Conservation (phyloP, 2,797 vertebrate species). For the Jordanella pulchra region DNA sequence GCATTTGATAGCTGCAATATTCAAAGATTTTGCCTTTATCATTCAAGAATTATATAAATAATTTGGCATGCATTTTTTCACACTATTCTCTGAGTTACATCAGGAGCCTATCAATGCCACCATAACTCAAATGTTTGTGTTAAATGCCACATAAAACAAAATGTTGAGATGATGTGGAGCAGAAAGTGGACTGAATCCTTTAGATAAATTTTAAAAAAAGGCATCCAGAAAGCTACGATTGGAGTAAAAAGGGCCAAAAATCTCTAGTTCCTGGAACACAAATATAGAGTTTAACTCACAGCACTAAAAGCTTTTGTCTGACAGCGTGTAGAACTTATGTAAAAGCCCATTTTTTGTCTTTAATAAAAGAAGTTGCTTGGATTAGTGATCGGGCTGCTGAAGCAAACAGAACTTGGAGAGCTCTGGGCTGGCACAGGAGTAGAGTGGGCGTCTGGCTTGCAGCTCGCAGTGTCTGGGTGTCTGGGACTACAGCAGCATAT, state of each 20-base stretch:
- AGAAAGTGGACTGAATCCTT: not conserved
- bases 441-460: constrained; percentile 82
- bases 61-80: no score
- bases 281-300: not conserved
- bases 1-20: no score
- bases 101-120: not conserved
- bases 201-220: not conserved
- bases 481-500: constrained; percentile 78
- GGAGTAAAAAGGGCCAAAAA: not conserved
- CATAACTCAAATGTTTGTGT: not conserved
- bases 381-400: constrained; percentile 52
- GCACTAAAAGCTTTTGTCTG: not conserved
- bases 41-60: no score
- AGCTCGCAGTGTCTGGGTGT: constrained; percentile 73
- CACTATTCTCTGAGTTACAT: not conserved
- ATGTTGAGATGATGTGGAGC: not conserved
- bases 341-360: constrained; percentile 22
- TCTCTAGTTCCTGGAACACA: not conserved
- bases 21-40: no score
- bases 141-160: not conserved
- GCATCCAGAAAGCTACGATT: not conserved
- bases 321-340: constrained; percentile 13
- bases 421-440: constrained; percentile 73
- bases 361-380: constrained; percentile 16
- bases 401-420: constrained; percentile 75